These are phyloP conservation scores for Penelope pileata DNA, from an alignment of 2,113 vertebrate genomes.

Conservation along the genomic window DNA sequence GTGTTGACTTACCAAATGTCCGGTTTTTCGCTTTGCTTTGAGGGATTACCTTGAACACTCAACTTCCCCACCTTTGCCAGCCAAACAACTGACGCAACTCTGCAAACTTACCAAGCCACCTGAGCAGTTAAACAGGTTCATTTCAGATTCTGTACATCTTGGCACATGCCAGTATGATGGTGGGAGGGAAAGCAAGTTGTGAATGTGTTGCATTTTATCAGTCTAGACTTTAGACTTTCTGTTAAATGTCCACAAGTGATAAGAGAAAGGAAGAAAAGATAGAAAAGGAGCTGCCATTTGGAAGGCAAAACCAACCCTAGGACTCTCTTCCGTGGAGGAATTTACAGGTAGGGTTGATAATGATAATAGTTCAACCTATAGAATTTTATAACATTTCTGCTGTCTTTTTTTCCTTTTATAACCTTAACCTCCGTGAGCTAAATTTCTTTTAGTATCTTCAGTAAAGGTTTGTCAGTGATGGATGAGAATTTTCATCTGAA, in stretches of 20 bases:
- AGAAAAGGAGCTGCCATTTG: constrained; percentile 2
- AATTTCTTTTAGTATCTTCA: not conserved
- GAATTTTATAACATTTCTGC: not conserved
- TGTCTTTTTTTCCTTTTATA: not conserved
- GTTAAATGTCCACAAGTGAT: not conserved
- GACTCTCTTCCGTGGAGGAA: not conserved
- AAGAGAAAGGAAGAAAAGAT: not conserved
- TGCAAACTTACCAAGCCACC: not conserved
- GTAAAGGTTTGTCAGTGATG: not conserved
- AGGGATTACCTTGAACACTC: not conserved
- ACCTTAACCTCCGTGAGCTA: not conserved
- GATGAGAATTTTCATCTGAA: not conserved
- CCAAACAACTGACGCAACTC: not conserved
- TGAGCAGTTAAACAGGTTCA: constrained; percentile 36
- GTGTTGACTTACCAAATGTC: not conserved
- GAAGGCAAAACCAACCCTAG: constrained; percentile 12
- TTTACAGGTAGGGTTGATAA: constrained; percentile 24
- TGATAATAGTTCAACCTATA: not conserved
- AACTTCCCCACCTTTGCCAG: not conserved
- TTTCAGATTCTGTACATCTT: not conserved
- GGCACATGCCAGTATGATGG: not conserved
- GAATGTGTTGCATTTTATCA: not conserved
- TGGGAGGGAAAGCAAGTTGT: not conserved
- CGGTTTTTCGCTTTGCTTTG: not conserved
- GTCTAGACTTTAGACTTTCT: constrained; percentile 57